Conservation (phyloP, 2,797 vertebrate species). For the Lacerta agilis region DNA sequence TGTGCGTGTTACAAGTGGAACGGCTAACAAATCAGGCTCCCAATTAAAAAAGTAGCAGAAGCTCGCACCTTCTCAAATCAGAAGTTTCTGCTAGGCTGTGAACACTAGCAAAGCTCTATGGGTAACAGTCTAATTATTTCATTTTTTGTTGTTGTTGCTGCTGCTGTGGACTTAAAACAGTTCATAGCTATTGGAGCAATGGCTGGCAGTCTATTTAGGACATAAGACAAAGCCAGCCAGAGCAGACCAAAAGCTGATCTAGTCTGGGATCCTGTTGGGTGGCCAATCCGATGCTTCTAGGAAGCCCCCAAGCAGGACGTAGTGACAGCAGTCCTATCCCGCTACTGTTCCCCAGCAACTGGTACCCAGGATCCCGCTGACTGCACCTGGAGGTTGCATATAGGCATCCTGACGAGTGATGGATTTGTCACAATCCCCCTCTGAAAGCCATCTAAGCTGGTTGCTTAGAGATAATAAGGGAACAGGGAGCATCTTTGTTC, state of each 20-base stretch:
- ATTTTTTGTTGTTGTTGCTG: background rate
- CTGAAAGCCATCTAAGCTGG: background rate
- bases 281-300: background rate
- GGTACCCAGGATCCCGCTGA: background rate
- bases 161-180: slow-evolving; percentile 63
- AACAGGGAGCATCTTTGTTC: background rate
- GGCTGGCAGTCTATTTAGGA: slow-evolving; percentile 50
- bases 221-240: background rate
- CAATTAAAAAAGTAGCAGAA: slow-evolving; percentile 78
- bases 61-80: slow-evolving; percentile 60
- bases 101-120: slow-evolving; percentile 59
- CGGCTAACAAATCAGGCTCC: slow-evolving; percentile 79
- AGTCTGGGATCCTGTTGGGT: background rate
- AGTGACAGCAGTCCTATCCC: background rate
- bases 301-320: background rate
- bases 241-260: background rate
- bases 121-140: slow-evolving; percentile 73
- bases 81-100: slow-evolving; percentile 59
- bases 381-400: background rate
- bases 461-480: background rate
- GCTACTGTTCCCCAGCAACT: background rate
- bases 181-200: slow-evolving; percentile 57
- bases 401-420: background rate
- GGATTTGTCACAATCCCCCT: background rate
- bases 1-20: slow-evolving; percentile 67